These are phyloP conservation scores for Donacobius atricapilla DNA, from an alignment of 2,113 vertebrate species.

Conservation along the genomic window DNA sequence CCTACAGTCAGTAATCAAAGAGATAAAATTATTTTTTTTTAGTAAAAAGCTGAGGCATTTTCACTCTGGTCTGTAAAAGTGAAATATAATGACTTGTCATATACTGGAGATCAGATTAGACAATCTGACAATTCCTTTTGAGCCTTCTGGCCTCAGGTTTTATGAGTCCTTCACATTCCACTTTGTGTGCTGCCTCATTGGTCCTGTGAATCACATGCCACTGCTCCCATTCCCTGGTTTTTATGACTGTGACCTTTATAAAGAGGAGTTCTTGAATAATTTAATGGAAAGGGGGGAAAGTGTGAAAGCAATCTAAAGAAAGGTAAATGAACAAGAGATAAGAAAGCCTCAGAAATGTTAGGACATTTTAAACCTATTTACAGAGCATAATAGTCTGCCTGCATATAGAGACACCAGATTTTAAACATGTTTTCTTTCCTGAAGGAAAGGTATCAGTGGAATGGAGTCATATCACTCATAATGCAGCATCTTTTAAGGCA, in stretches of 20 bases:
- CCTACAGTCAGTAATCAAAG: background rate
- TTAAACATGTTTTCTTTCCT: constrained; percentile 18
- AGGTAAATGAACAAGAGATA: constrained; percentile 27
- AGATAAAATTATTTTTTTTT: background rate
- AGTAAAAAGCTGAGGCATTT: background rate
- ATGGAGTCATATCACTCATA: background rate
- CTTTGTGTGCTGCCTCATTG: constrained; percentile 17
- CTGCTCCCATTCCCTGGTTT: background rate
- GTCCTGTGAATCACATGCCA: constrained; percentile 1
- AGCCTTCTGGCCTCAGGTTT: background rate
- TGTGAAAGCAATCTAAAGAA: constrained; percentile 41
- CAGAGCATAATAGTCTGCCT: constrained; percentile 6
- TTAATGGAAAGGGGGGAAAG: constrained; percentile 12
- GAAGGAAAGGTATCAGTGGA: background rate
- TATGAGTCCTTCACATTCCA: background rate
- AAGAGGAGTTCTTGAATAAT: constrained; percentile 50
- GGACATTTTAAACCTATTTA: constrained; percentile 51
- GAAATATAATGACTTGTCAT: constrained; percentile 6
- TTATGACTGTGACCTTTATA: constrained; percentile 48
- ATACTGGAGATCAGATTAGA: background rate
- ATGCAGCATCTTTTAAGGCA: background rate
- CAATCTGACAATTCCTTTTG: background rate
- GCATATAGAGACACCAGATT: background rate
- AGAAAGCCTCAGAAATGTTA: constrained; percentile 39
- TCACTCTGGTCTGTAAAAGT: background rate